Evolutionary conservation across 2,888 invertebrate genomes (phyloP), one percentile per base, ranked within the genome.

Genomic region (Ichneumoninae sp.): DNA sequence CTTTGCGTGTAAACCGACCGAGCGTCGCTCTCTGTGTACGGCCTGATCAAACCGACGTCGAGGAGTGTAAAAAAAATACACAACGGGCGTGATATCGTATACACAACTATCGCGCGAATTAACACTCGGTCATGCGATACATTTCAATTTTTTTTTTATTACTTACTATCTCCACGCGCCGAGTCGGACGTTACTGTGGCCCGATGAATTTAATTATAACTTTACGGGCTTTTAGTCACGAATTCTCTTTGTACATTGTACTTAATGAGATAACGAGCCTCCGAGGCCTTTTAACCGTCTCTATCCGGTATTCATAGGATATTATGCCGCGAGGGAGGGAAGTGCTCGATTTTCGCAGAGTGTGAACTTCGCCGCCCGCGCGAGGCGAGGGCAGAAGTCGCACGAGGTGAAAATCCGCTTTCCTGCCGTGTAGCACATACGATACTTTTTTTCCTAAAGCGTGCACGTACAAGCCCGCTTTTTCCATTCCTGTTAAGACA

Each of bases 31-130:
- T 69, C 26, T 26, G 10, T 57, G 13, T 10, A 26, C 57, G 22
- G 22, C 30, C 62, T 83, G 87, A 89, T 89, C 88, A 87, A 83
- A 82, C 16, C 13, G 57, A 44, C 60, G 3, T 16, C 82, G 72
- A 85, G 57, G 84, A 89, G 88, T 88, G 88, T 90, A 87, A 89
- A 89, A 57, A 26, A 89, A 83, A 89, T 19, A 10, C 26, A 13
- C 47, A 30, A 85, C 83, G 83, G 86, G 86, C 88, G 86, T 87
- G 89, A 87, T 88, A 86, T 84, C 82, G 66, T 66, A 52, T 10
- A 66, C 66, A 76, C 74, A 52, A 52, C 52, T 57, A 36, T 66
- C 33, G n/a, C 26, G 77, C 44, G 62, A 68, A 82, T 82, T 82
- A 82, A 77, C 77, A 72, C 50, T 82, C 50, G 60, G 77, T 82